Percentiles rank a stretch among this genome's conserved stretches.
Evolutionary conservation across 1,140 invertebrate genomes (phyloP).

Genomic region (Drosophila athabasca): DNA sequence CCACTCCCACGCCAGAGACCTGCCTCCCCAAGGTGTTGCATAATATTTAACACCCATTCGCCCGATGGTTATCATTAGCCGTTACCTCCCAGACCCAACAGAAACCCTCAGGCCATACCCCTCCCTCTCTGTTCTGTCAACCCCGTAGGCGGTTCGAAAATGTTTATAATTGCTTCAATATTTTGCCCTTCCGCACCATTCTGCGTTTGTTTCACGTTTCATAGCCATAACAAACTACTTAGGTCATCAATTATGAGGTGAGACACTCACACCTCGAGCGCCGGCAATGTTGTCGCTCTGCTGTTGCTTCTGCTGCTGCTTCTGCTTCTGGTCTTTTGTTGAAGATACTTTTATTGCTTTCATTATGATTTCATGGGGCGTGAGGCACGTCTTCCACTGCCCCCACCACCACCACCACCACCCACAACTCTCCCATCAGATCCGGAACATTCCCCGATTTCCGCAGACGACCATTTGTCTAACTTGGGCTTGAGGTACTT

Average conservation of each 20-base stretch:
- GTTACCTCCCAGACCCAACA: background rate
- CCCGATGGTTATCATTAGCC: conserved; percentile 38
- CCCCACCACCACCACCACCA: background rate
- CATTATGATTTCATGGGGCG: conserved; percentile 76
- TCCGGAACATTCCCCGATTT: conserved; percentile 29
- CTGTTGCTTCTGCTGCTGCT: conserved; percentile 13
- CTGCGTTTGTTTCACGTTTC: conserved; percentile 64
- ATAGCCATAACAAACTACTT: conserved; percentile 78
- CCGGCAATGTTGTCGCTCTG: conserved; percentile 4
- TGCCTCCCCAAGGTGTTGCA: conserved; percentile 21
- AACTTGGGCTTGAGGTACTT: conserved; percentile 54
- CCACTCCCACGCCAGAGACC: background rate
- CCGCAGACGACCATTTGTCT: conserved; percentile 70
- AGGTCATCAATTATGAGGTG: conserved; percentile 78
- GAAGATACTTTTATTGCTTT: conserved; percentile 79
- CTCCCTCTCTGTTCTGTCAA: conserved; percentile 17
- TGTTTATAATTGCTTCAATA: conserved; percentile 71
- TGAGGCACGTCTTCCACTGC: conserved; percentile 56
- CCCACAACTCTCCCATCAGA: background rate
- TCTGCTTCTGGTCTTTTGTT: conserved; percentile 27
- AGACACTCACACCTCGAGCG: conserved; percentile 38
- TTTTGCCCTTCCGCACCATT: conserved; percentile 53
- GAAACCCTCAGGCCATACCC: too few relatives aligned
- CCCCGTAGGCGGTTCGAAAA: conserved; percentile 29
- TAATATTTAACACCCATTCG: conserved; percentile 35